Evolutionary conservation across 2,113 vertebrate species (phyloP).

Genomic region (Furnarius figulus): DNA sequence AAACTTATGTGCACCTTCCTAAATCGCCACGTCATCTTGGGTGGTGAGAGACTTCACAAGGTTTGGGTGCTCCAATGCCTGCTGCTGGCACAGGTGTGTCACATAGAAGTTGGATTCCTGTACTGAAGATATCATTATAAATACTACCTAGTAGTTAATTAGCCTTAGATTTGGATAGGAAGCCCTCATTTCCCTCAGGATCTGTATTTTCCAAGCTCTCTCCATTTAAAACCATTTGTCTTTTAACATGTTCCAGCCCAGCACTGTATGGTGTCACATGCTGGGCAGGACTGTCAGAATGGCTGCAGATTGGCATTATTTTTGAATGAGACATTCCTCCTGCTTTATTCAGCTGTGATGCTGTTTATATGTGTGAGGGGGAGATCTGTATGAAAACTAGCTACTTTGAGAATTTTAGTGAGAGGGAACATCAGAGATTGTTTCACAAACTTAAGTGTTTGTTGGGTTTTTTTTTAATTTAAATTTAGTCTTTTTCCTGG

Average conservation of each 20-base stretch:
- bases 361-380: neutral
- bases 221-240: neutral
- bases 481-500: neutral
- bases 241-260: neutral
- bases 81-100: neutral
- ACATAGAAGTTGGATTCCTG: rapidly evolving
- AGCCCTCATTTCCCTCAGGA: neutral
- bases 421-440: neutral
- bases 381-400: neutral
- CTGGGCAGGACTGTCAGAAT: neutral
- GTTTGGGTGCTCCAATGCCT: neutral
- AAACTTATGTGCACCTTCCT: neutral
- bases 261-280: too few relatives aligned
- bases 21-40: rapidly evolving
- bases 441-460: neutral
- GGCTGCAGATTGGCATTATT: neutral
- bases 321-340: neutral
- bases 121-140: neutral
- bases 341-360: neutral
- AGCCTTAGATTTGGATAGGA: neutral
- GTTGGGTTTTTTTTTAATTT: neutral
- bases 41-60: neutral
- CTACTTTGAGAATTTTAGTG: neutral
- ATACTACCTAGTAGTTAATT: neutral
- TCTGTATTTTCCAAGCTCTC: neutral